Evolutionary conservation across 2,797 vertebrate species (phyloP).

Genomic region (Austrolebias charrua): DNA sequence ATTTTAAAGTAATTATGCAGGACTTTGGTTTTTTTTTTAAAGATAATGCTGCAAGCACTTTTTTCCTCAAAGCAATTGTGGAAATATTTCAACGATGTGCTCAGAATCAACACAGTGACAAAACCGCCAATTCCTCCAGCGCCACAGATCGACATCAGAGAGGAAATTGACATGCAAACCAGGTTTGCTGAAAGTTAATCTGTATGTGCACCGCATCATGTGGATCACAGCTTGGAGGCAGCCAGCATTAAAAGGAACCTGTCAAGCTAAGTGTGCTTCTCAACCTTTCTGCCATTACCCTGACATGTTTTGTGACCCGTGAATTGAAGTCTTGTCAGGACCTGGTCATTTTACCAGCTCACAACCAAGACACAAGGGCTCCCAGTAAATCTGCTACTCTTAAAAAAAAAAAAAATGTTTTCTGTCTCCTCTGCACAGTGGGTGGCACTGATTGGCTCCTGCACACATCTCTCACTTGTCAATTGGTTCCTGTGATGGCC

Average conservation of each 20-base stretch:
- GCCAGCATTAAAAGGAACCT: conserved; percentile 76
- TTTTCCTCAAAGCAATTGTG: conserved; percentile 23
- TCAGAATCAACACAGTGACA: conserved; percentile 19
- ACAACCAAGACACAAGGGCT: conserved; percentile 51
- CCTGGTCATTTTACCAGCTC: conserved; percentile 75
- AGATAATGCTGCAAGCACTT: conserved; percentile 6
- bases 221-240: conserved; percentile 69
- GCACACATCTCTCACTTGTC: conserved; percentile 59
- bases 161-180: conserved; percentile 71
- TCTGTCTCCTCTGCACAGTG: conserved; percentile 55
- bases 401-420: conserved; percentile 44
- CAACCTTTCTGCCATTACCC: conserved; percentile 72
- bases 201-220: conserved; percentile 69
- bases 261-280: conserved; percentile 75
- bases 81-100: conserved; percentile 7
- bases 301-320: conserved; percentile 81
- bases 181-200: conserved; percentile 63
- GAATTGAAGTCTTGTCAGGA: conserved; percentile 81
- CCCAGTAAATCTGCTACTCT: conserved; percentile 60
- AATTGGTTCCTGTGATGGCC: conserved; percentile 49
- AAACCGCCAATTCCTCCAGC: conserved; percentile 29
- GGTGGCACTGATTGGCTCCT: conserved; percentile 65
- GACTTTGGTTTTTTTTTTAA: conserved; percentile 33
- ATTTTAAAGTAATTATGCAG: conserved; percentile 48
- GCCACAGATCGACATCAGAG: conserved; percentile 56